Conservation (phyloP, 2,797 vertebrate genomes). For the Anabas testudineus region DNA sequence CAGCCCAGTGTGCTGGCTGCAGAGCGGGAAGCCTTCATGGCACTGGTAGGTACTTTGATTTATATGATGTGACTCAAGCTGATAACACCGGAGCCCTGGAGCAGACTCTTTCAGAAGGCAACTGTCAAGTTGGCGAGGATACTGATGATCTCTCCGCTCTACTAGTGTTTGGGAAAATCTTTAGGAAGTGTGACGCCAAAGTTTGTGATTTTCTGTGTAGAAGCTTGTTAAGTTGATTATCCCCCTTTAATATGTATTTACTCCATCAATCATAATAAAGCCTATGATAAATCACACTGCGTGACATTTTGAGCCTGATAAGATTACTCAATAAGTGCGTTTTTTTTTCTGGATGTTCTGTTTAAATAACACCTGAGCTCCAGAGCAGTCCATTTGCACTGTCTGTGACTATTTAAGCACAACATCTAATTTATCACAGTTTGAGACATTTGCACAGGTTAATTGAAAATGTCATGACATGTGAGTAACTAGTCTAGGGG, state of each 20-base stretch:
- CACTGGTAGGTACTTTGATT: conserved; percentile 67
- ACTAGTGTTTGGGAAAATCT: conserved; percentile 31
- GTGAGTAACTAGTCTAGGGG: no score
- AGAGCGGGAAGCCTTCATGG: conserved; percentile 46
- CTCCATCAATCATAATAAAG: neutral
- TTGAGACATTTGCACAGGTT: neutral
- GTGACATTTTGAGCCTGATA: neutral
- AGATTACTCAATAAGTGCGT: neutral
- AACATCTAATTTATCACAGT: neutral
- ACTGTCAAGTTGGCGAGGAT: conserved; percentile 41
- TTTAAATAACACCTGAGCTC: no score
- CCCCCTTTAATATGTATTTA: neutral
- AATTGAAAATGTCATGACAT: neutral
- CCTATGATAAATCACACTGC: neutral
- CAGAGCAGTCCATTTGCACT: no score
- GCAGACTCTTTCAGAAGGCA: conserved; percentile 48
- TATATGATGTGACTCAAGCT: conserved; percentile 69
- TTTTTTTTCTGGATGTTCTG: no score
- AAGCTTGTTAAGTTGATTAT: conserved; percentile 15
- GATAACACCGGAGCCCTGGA: conserved; percentile 70
- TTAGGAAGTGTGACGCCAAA: conserved; percentile 21
- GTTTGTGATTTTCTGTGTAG: conserved; percentile 22
- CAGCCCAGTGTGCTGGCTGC: conserved; percentile 65
- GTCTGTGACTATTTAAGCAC: neutral
- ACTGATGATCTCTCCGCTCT: conserved; percentile 35